These are phyloP conservation scores for Cairina moschata DNA, from an alignment of 2,113 vertebrate species.

Conservation along the genomic window DNA sequence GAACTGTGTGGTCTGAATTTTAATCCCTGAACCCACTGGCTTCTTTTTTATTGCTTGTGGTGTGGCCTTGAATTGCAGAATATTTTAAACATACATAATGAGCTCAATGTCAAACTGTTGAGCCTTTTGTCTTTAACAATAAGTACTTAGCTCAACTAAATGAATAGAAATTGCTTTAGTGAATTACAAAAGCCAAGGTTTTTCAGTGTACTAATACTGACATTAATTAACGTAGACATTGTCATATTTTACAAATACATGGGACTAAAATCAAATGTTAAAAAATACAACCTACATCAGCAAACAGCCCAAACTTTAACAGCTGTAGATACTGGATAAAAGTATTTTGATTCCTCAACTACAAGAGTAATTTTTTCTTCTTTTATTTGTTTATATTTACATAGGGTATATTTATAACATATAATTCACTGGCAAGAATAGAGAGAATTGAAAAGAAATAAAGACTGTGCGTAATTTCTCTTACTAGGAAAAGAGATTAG, in stretches of 20 bases:
- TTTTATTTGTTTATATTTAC: not conserved
- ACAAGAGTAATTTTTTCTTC: not conserved
- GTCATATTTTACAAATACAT: slow-evolving; percentile 67
- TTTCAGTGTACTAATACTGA: slow-evolving; percentile 61
- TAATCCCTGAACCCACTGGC: slow-evolving; percentile 78
- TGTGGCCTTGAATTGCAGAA: slow-evolving; percentile 91
- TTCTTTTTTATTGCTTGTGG: slow-evolving; percentile 76
- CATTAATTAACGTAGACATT: slow-evolving; percentile 71
- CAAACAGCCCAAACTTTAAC: slow-evolving; percentile 21
- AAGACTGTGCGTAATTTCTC: not conserved
- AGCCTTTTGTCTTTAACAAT: slow-evolving; percentile 91
- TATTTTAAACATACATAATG: slow-evolving; percentile 92
- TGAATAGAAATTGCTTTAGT: slow-evolving; percentile 92
- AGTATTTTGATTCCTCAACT: not conserved
- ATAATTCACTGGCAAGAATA: not conserved
- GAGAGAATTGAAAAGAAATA: not conserved
- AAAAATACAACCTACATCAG: not conserved
- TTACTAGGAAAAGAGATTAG: slow-evolving; percentile 2
- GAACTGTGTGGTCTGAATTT: slow-evolving; percentile 76
- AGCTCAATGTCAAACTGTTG: slow-evolving; percentile 87
- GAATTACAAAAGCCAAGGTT: slow-evolving; percentile 88
- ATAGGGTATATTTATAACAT: not conserved
- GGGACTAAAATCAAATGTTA: slow-evolving; percentile 36
- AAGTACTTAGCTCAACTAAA: slow-evolving; percentile 91
- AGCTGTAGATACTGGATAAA: not conserved